These are phyloP conservation scores for Hemicordylus capensis DNA, from an alignment of 2,113 vertebrate species.

Conservation along the genomic window DNA sequence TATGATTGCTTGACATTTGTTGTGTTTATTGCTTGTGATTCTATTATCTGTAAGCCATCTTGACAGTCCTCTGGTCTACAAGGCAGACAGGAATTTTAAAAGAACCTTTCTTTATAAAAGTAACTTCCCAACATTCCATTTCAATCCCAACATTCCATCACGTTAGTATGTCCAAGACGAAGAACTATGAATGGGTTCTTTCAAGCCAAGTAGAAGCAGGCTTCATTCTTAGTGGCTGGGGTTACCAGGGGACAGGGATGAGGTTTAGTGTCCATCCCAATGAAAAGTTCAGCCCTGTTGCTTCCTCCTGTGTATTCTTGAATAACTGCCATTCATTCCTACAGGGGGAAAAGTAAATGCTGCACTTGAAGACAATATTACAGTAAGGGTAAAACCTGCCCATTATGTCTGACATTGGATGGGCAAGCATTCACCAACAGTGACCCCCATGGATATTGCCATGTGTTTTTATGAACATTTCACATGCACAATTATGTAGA, in stretches of 20 bases:
- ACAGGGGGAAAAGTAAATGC: background rate
- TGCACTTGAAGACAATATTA: background rate
- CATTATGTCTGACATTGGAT: background rate
- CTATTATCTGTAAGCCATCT: background rate
- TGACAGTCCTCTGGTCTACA: background rate
- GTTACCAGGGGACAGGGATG: background rate
- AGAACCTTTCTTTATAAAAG: background rate
- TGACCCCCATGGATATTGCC: background rate
- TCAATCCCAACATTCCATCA: background rate
- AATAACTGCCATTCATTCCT: background rate
- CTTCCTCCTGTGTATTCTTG: background rate
- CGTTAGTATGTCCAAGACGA: background rate
- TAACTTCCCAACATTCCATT: too few species aligned
- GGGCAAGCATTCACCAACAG: background rate
- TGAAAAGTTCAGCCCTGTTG: background rate
- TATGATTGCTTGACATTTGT: background rate
- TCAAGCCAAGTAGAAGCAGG: background rate
- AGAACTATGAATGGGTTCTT: background rate
- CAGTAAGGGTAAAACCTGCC: background rate
- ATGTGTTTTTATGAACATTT: background rate
- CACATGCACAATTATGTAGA: background rate
- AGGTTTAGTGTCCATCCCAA: background rate
- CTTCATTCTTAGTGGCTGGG: background rate
- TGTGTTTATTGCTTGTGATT: background rate
- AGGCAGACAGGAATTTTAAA: background rate